These are phyloP conservation scores for Hylaeus volcanicus DNA, from an alignment of 1,140 invertebrate species.

Conservation along the genomic window DNA sequence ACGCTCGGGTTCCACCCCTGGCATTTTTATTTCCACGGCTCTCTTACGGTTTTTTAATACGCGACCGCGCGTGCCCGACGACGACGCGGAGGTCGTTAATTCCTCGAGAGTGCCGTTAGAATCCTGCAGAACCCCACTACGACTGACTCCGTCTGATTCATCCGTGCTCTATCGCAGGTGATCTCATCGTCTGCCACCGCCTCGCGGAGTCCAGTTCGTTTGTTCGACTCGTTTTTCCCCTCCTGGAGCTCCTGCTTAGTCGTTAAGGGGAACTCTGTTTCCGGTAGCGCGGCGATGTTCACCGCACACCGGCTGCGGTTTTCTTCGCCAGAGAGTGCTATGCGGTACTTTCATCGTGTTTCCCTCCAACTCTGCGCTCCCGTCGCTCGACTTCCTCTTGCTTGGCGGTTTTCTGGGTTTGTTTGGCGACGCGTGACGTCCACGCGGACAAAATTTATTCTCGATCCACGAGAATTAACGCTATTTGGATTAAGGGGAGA, in stretches of 20 bases:
- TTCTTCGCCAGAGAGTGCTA: not conserved
- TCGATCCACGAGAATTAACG: no score
- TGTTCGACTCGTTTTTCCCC: not conserved
- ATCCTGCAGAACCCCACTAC: constrained; percentile 16
- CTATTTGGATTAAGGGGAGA: no score
- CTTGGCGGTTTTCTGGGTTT: not conserved
- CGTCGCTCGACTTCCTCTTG: not conserved
- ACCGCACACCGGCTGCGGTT: not conserved
- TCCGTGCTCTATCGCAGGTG: constrained; percentile 26
- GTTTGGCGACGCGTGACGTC: not conserved
- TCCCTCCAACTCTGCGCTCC: not conserved
- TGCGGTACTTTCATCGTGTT: constrained; percentile 10
- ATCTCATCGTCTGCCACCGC: constrained; percentile 28
- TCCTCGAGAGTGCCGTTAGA: constrained; percentile 50
- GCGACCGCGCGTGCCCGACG: not conserved
- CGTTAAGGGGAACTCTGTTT: constrained; percentile 9
- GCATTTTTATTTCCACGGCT: constrained; percentile 14
- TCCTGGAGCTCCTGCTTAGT: not conserved
- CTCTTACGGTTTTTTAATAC: constrained; percentile 1
- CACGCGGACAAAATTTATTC: no score
- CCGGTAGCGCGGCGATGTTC: not conserved
- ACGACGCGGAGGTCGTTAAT: constrained; percentile 33
- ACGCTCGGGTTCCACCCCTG: not conserved
- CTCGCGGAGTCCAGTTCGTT: not conserved
- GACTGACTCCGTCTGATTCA: constrained; percentile 23